Conservation (phyloP, 53 echinoderm and acorn worm species). For the Patiria pectinifera region DNA sequence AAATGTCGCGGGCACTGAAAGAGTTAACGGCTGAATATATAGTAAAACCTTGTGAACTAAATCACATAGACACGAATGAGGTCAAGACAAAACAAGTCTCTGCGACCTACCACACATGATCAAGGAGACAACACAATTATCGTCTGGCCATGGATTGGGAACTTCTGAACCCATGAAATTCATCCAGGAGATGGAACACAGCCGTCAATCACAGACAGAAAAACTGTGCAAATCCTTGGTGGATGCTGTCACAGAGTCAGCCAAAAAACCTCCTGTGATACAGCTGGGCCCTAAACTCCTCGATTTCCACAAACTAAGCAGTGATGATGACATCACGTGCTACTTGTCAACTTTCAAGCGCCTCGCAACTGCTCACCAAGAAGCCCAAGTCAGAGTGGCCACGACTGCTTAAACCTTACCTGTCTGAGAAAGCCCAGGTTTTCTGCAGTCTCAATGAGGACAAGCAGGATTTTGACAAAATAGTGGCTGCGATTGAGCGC, state of each 20-base stretch:
- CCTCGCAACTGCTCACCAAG: neutral
- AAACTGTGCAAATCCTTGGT: neutral
- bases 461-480: conserved; percentile 24
- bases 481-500: neutral
- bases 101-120: neutral
- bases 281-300: neutral
- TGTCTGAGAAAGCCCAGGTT: neutral
- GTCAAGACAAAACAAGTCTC: neutral
- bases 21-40: neutral
- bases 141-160: neutral
- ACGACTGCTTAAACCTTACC: conserved; percentile 3
- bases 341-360: neutral
- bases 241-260: neutral
- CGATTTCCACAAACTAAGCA: neutral
- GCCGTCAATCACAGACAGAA: neutral
- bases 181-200: neutral
- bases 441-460: neutral
- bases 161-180: neutral
- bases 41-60: neutral
- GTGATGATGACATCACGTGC: neutral
- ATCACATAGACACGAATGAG: neutral
- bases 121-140: neutral
- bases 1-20: too few species aligned
- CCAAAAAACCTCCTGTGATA: neutral
- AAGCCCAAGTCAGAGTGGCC: conserved; percentile 7